A percentile compares a stretch with the other conserved stretches of the same genome.
Conservation (phyloP, 2,888 invertebrate genomes). For the Baccha elongata region DNA sequence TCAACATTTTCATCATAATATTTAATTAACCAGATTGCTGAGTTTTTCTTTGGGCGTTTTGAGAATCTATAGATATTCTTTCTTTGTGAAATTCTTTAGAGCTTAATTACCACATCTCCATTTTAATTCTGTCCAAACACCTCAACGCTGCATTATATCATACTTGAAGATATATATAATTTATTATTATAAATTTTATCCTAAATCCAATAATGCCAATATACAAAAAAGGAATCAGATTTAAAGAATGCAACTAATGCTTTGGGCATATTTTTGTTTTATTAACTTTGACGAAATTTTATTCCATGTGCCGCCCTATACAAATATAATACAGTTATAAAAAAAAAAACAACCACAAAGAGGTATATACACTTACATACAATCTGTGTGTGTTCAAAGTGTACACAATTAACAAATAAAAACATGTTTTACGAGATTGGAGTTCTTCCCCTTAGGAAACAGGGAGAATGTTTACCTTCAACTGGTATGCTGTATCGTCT, state of each 20-base stretch:
- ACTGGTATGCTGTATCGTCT: conserved; percentile 15
- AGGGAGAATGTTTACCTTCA: conserved; percentile 29
- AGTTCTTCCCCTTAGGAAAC: conserved; percentile 39
- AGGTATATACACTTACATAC: background rate
- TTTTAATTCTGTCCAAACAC: no score
- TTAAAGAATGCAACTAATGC: background rate
- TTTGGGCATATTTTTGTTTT: conserved; percentile 1
- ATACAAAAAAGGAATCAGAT: conserved; percentile 14
- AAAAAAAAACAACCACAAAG: background rate
- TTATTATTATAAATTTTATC: no score
- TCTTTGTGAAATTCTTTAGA: no score
- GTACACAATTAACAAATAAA: conserved; percentile 12
- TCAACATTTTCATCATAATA: no score
- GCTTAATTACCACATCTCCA: no score
- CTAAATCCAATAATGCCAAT: no score
- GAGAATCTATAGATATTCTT: no score
- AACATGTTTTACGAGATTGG: conserved; percentile 40
- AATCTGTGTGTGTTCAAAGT: background rate
- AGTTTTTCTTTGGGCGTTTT: no score
- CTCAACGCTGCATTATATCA: no score
- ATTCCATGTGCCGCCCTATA: conserved; percentile 7
- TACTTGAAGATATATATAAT: no score
- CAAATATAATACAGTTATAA: conserved; percentile 11
- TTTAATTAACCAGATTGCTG: no score
- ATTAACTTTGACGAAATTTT: conserved; percentile 6